These are phyloP conservation scores for Drosophila mercatorum DNA, from an alignment of 2,888 invertebrate genomes.

Conservation along the genomic window DNA sequence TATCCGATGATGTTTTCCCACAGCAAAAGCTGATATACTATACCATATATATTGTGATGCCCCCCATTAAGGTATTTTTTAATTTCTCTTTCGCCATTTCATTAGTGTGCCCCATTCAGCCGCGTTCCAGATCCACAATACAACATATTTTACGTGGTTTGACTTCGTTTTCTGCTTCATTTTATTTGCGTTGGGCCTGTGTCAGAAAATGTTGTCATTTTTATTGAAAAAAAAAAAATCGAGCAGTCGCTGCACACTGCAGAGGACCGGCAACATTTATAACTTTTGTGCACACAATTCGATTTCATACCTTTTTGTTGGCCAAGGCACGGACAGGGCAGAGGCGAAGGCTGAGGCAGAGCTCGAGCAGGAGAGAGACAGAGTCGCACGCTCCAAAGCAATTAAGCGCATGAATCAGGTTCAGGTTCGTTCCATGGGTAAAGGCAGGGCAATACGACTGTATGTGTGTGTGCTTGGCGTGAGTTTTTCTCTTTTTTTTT, in stretches of 20 bases:
- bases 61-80: slow-evolving; percentile 42
- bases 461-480: slow-evolving; percentile 24
- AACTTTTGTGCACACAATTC: slow-evolving; percentile 73
- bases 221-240: slow-evolving; percentile 72
- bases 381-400: slow-evolving; percentile 80
- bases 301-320: slow-evolving; percentile 71
- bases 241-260: slow-evolving; percentile 49
- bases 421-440: slow-evolving; percentile 66
- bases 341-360: not conserved
- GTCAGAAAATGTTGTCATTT: slow-evolving; percentile 73
- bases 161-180: slow-evolving; percentile 9
- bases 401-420: slow-evolving; percentile 82
- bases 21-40: slow-evolving; percentile 30
- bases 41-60: slow-evolving; percentile 36
- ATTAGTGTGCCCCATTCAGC: slow-evolving; percentile 41
- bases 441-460: slow-evolving; percentile 57
- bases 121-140: slow-evolving; percentile 46
- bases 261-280: slow-evolving; percentile 48
- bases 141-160: slow-evolving; percentile 57
- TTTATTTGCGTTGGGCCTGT: slow-evolving; percentile 26
- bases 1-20: slow-evolving; percentile 58
- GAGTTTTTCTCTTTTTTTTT: slow-evolving; percentile 34
- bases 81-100: slow-evolving; percentile 61
- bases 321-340: slow-evolving; percentile 10
- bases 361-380: slow-evolving; percentile 18